These are phyloP conservation scores for Danionella cerebrum DNA, from an alignment of 2,113 vertebrate genomes.

Conservation along the genomic window DNA sequence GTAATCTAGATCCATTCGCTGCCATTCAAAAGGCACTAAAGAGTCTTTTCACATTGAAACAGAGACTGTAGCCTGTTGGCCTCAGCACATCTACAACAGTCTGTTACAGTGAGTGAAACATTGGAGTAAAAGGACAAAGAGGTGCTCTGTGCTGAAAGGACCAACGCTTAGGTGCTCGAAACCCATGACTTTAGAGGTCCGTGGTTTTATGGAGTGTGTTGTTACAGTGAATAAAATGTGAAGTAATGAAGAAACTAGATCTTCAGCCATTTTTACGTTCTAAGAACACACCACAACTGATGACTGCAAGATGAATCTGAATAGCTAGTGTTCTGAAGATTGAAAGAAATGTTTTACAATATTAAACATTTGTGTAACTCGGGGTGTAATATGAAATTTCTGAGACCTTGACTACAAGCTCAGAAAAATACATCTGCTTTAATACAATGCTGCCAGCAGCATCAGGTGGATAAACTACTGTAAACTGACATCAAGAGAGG, in stretches of 20 bases:
- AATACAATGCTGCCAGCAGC: constrained; percentile 37
- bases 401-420: not conserved
- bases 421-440: not conserved
- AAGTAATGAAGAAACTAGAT: not conserved
- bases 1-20: constrained; percentile 41
- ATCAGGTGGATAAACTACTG: constrained; percentile 7
- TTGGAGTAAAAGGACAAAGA: not conserved
- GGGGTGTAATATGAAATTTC: not conserved
- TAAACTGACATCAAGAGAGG: constrained; percentile 1
- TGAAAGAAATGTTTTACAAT: not conserved
- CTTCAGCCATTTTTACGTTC: not conserved
- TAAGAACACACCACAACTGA: not conserved
- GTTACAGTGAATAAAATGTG: not conserved
- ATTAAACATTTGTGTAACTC: not conserved
- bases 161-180: not conserved
- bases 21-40: constrained; percentile 49
- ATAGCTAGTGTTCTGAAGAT: not conserved
- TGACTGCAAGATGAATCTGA: not conserved
- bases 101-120: not conserved
- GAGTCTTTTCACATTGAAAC: constrained; percentile 3
- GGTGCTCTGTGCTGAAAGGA: not conserved
- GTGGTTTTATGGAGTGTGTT: not conserved
- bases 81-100: not conserved
- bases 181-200: not conserved
- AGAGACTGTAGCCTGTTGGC: not conserved